Evolutionary conservation across 2,888 invertebrate species (phyloP), one percentile per base, ranked within the genome.

Genomic region (Pollenia amentaria): DNA sequence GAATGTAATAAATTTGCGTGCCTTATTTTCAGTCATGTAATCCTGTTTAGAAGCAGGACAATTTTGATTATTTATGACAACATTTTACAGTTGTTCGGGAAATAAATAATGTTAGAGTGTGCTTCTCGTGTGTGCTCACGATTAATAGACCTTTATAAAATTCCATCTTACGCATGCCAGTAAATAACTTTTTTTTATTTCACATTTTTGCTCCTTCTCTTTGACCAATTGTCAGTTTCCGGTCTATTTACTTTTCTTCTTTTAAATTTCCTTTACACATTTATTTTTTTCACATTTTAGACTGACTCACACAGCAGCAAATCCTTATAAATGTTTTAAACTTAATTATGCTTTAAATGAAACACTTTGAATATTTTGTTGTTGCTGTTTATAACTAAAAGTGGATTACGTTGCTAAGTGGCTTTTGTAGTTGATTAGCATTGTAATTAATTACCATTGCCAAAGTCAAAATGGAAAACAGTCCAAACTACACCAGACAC

Each of bases 371-470:
- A 69, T n/a, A 75, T 64, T 53, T 75, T 51, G 69, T 62, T 79
- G 44, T 51, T 76, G 75, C 40, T 64, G 40, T 57, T 69, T 62
- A 18, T 69, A 84, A 73, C 67, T 84, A 60, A 75, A 48, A 73
- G 53, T 69, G 60, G 73, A 79, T 84, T 79, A 75, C 51, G 73
- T 69, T 79, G 51, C 62, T 75, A 84, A 84, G 78, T 79, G 64
- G 84, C 73, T 84, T 78, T 84, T 69, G 69, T 62, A 78, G 79
- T 75, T 79, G 73, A 84, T 84, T 75, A 84, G 73, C 79, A 79
- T 73, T 75, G 69, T 79, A 84, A 84, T 84, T 84, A 84, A 84
- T 84, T 79, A 64, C 79, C 73, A 84, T 21, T 84, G 79, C 79
- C 73, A 79, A 69, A 84, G 78, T 62, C 69, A 75, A 75, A 79